phyloP scores from a whole-genome alignment of 2,888 invertebrate genomes.

The Cartodere bifasciata region DNA sequence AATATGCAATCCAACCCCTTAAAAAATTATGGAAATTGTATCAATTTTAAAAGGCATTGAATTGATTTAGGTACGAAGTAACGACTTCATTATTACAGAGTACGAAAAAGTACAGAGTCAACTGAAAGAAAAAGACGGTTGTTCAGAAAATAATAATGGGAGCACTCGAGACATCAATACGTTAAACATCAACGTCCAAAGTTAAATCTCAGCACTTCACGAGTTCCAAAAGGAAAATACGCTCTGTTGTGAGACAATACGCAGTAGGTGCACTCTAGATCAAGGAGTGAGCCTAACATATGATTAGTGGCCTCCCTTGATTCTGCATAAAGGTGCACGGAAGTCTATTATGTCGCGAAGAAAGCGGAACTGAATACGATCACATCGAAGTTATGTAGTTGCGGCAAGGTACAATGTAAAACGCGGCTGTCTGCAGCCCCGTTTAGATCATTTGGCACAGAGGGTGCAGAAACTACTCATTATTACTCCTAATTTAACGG shows the following conservation, averaged over 20 bases:
- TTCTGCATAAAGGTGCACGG: slow-evolving; percentile 34
- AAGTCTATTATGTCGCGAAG: slow-evolving; percentile 31
- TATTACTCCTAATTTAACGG: slow-evolving; percentile 22
- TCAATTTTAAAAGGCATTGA: no score
- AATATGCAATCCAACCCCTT: no score
- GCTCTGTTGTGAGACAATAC: slow-evolving; percentile 24
- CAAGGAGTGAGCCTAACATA: slow-evolving; percentile 29
- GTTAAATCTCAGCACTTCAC: slow-evolving; percentile 6
- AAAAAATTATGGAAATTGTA: no score
- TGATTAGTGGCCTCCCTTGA: slow-evolving; percentile 33
- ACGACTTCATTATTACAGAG: no score
- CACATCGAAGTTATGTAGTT: slow-evolving; percentile 32
- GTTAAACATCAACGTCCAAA: slow-evolving; percentile 25
- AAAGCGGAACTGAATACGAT: slow-evolving; percentile 33
- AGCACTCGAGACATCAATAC: slow-evolving; percentile 31
- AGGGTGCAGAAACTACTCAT: slow-evolving; percentile 27
- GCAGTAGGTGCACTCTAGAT: slow-evolving; percentile 28
- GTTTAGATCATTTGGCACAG: slow-evolving; percentile 20
- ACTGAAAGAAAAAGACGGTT: slow-evolving; percentile 9
- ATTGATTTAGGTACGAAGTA: no score
- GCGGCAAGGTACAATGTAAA: slow-evolving; percentile 22
- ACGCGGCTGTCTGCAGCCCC: slow-evolving; percentile 15
- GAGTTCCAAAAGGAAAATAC: slow-evolving; percentile 15
- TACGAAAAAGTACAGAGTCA: no score
- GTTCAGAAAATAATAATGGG: slow-evolving; percentile 22